Conservation (phyloP, 2,888 invertebrate genomes). For the Linnaemya tessellans region DNA sequence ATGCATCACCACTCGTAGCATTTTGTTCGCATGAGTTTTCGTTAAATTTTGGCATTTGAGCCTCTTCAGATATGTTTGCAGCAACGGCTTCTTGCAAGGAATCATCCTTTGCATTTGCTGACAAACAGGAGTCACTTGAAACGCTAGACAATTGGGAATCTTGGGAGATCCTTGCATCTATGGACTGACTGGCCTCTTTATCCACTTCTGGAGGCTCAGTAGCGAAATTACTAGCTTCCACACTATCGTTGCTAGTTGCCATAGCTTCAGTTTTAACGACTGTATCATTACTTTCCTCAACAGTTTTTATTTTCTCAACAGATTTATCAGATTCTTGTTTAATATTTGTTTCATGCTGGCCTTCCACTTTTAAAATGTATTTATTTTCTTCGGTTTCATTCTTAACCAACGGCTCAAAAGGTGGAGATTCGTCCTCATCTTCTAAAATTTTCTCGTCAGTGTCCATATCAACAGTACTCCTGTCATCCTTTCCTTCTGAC, state of each 20-base stretch:
- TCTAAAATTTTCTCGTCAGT: slow-evolving; percentile 77
- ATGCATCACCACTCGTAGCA: slow-evolving; percentile 62
- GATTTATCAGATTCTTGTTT: slow-evolving; percentile 20
- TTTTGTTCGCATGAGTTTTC: slow-evolving; percentile 79
- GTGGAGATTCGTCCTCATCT: slow-evolving; percentile 86
- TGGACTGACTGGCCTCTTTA: slow-evolving; percentile 73
- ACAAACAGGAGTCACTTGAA: slow-evolving; percentile 86
- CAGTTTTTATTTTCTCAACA: background rate
- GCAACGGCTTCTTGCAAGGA: slow-evolving; percentile 78
- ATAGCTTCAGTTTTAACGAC: slow-evolving; percentile 16
- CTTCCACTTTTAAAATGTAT: slow-evolving; percentile 9
- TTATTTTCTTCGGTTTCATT: slow-evolving; percentile 21
- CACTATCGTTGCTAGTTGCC: slow-evolving; percentile 36
- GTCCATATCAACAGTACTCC: slow-evolving; percentile 79
- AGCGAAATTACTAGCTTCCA: slow-evolving; percentile 22
- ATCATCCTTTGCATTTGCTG: slow-evolving; percentile 84
- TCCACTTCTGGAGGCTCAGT: slow-evolving; percentile 25
- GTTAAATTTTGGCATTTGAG: slow-evolving; percentile 83
- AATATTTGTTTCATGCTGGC: background rate
- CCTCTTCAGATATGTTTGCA: slow-evolving; percentile 82
- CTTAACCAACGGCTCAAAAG: slow-evolving; percentile 85
- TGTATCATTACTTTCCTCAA: slow-evolving; percentile 20
- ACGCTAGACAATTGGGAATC: slow-evolving; percentile 87
- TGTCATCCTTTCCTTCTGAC: slow-evolving; percentile 79
- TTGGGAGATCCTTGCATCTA: slow-evolving; percentile 83